Conservation (phyloP, 2,113 vertebrate genomes). For the Channa maculata region DNA sequence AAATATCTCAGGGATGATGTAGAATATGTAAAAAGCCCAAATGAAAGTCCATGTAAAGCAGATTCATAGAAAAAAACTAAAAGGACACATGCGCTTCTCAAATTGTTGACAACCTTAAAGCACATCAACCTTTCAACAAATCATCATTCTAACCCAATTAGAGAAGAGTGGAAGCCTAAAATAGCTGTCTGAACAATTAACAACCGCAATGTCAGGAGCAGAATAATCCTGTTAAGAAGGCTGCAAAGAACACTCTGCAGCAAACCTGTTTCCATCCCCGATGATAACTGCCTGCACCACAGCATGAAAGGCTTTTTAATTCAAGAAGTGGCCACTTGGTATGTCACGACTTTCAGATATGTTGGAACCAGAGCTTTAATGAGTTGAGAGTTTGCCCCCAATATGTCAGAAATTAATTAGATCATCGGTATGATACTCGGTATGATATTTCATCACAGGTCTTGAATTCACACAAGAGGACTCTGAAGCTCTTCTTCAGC, state of each 20-base stretch:
- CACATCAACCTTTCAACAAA: slow-evolving; percentile 58
- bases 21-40: too few species aligned
- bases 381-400: slow-evolving; percentile 8
- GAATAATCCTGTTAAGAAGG: slow-evolving; percentile 72
- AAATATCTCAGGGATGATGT: too few species aligned
- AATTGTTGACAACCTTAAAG: slow-evolving; percentile 61
- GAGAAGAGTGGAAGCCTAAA: slow-evolving; percentile 54
- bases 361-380: neutral
- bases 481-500: slow-evolving; percentile 15
- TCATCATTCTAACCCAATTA: slow-evolving; percentile 64
- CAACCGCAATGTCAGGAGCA: slow-evolving; percentile 49
- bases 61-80: neutral
- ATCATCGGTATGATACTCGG: slow-evolving; percentile 3
- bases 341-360: slow-evolving; percentile 1
- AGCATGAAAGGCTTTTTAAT: slow-evolving; percentile 42
- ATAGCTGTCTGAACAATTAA: slow-evolving; percentile 68
- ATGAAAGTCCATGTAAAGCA: too few species aligned
- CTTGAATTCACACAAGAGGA: slow-evolving; percentile 24
- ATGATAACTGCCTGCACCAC: slow-evolving; percentile 54
- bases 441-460: slow-evolving; percentile 9
- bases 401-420: slow-evolving; percentile 19
- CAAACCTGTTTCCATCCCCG: slow-evolving; percentile 33
- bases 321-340: slow-evolving; percentile 9
- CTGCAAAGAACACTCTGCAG: slow-evolving; percentile 29
- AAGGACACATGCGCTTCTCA: slow-evolving; percentile 44